phyloP scores from a whole-genome alignment of 2,888 invertebrate genomes.

The Coenonympha arcania region DNA sequence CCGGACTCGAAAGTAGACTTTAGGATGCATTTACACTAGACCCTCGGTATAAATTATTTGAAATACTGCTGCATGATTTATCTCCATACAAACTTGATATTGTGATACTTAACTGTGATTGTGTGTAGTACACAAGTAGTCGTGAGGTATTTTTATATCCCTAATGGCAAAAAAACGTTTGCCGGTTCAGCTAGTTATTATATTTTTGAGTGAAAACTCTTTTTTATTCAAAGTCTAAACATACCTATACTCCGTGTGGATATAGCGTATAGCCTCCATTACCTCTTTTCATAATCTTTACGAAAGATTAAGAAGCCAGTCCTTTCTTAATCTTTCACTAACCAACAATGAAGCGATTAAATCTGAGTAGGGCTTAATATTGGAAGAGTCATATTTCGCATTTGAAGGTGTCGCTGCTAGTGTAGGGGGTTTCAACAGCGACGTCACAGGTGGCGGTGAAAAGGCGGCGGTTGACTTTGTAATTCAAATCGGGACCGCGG shows the following conservation, averaged over 20 bases:
- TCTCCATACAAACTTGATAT: too few species aligned
- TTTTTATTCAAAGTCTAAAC: too few species aligned
- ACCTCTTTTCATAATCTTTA: too few species aligned
- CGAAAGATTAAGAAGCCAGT: background rate
- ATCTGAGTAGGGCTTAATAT: conserved; percentile 8
- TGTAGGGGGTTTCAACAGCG: conserved; percentile 3
- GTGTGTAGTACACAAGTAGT: too few species aligned
- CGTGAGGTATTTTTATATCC: too few species aligned
- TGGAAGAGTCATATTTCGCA: conserved; percentile 15
- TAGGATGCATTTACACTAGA: conserved; percentile 1
- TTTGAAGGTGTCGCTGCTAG: conserved; percentile 4
- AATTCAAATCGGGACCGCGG: conserved; percentile 58
- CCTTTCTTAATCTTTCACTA: background rate
- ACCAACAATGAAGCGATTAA: background rate
- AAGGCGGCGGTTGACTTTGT: conserved; percentile 59
- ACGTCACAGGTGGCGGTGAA: conserved; percentile 36
- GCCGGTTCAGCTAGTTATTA: too few species aligned
- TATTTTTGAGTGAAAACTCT: too few species aligned
- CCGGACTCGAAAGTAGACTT: conserved; percentile 4
- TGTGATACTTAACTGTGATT: too few species aligned
- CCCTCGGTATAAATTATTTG: background rate
- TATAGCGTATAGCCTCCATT: too few species aligned
- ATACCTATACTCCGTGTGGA: too few species aligned
- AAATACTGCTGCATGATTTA: too few species aligned
- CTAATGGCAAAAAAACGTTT: too few species aligned